Evolutionary conservation across 1,140 invertebrate species (phyloP).

Genomic region (Psilanteris sp.): DNA sequence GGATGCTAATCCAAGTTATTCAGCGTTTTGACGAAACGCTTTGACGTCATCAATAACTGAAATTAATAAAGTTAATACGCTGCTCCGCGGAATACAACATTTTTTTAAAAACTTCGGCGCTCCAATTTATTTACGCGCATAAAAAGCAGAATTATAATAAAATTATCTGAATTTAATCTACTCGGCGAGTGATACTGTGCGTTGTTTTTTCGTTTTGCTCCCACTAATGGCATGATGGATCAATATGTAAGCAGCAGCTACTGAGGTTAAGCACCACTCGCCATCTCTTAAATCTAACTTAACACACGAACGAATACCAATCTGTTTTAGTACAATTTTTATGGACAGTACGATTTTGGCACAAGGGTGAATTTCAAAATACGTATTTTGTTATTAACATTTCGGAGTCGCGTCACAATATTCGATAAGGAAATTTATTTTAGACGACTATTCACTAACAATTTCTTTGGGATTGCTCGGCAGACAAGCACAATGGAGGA

Average conservation of each 20-base stretch:
- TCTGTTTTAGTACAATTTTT: constrained; percentile 62
- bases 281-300: constrained; percentile 62
- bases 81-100: neutral
- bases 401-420: constrained; percentile 14
- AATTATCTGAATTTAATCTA: constrained; percentile 51
- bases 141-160: constrained; percentile 24
- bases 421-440: constrained; percentile 43
- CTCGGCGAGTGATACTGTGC: constrained; percentile 41
- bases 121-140: constrained; percentile 1
- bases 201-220: constrained; percentile 55
- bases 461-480: too few relatives aligned
- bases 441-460: constrained; percentile 21
- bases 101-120: constrained; percentile 13
- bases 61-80: constrained; percentile 11
- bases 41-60: constrained; percentile 15
- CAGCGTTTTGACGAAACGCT: neutral
- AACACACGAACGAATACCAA: constrained; percentile 60
- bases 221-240: constrained; percentile 60
- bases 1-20: constrained; percentile 9
- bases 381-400: constrained; percentile 55
- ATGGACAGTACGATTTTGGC: constrained; percentile 51
- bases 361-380: constrained; percentile 53
- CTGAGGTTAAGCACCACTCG: constrained; percentile 57
- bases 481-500: too few relatives aligned
- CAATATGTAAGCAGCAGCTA: constrained; percentile 61